Percentiles rank a stretch among this genome's conserved stretches.
phyloP scores from a whole-genome alignment of 2,888 invertebrate genomes.

The Siphlonurus alternatus region DNA sequence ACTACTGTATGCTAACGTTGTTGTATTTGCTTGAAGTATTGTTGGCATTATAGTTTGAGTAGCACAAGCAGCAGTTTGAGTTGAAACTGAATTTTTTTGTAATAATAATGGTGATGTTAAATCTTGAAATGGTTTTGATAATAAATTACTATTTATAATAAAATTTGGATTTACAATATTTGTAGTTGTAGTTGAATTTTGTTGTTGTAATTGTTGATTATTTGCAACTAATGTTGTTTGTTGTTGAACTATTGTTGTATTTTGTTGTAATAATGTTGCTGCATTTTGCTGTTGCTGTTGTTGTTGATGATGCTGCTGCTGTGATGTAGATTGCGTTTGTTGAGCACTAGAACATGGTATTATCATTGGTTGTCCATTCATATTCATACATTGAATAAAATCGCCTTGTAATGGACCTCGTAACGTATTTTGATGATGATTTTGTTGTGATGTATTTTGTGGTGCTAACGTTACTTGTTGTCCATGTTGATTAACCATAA shows the following conservation, averaged over 20 bases:
- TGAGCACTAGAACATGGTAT: constrained; percentile 38
- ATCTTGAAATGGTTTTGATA: neutral
- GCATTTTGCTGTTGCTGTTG: no score
- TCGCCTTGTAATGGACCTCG: constrained; percentile 37
- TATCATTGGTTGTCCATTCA: constrained; percentile 45
- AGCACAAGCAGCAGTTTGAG: constrained; percentile 43
- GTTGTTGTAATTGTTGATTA: constrained; percentile 34
- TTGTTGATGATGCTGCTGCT: constrained; percentile 25
- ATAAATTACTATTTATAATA: no score
- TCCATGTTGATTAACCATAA: constrained; percentile 43
- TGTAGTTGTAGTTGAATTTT: neutral
- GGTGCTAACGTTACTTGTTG: constrained; percentile 44
- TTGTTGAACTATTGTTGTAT: constrained; percentile 69
- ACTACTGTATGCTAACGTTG: constrained; percentile 22
- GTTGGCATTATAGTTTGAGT: neutral
- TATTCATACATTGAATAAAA: constrained; percentile 44
- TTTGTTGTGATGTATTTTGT: constrained; percentile 27
- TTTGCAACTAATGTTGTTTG: constrained; percentile 62
- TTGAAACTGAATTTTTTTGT: constrained; percentile 46
- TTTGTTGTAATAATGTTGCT: constrained; percentile 69
- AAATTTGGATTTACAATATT: neutral
- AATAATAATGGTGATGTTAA: neutral
- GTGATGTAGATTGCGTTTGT: constrained; percentile 26
- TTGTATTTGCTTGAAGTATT: neutral
- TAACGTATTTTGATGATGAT: constrained; percentile 22